Conservation (phyloP, 2,113 vertebrate genomes). For the Pandion haliaetus region DNA sequence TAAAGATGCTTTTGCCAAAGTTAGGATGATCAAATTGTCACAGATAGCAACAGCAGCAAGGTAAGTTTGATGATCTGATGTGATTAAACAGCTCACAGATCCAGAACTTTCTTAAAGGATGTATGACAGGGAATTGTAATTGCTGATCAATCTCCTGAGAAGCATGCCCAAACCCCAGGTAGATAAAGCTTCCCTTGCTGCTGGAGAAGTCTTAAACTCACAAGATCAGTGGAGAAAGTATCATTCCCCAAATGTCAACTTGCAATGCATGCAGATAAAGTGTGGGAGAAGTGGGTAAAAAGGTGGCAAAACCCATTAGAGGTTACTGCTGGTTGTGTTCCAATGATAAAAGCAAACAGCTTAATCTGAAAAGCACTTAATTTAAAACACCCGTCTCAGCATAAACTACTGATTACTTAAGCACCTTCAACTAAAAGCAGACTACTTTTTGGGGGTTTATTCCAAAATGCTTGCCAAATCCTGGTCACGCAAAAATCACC, state of each 20-base stretch:
- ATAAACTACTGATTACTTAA: background rate
- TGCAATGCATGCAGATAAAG: background rate
- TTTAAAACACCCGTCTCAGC: background rate
- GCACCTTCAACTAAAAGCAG: background rate
- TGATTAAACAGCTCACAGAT: background rate
- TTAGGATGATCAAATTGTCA: background rate
- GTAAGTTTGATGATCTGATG: background rate
- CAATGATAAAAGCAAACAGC: background rate
- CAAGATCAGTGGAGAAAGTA: background rate
- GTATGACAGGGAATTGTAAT: background rate
- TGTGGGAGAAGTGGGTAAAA: background rate
- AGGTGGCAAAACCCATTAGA: background rate
- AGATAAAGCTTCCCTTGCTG: background rate
- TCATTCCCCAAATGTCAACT: background rate
- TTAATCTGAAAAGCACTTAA: background rate
- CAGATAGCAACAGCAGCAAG: background rate
- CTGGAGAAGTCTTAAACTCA: background rate
- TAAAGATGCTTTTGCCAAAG: background rate
- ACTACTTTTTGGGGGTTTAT: background rate
- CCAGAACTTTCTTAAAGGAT: background rate
- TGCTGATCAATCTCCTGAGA: background rate
- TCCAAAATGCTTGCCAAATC: background rate
- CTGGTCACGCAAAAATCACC: background rate
- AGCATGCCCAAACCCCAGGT: background rate
- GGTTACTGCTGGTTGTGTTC: background rate